A percentile compares a stretch with the other conserved stretches of the same genome.
Conservation (phyloP, 2,797 vertebrate species). For the Sternarchorhynchus goeldii region DNA sequence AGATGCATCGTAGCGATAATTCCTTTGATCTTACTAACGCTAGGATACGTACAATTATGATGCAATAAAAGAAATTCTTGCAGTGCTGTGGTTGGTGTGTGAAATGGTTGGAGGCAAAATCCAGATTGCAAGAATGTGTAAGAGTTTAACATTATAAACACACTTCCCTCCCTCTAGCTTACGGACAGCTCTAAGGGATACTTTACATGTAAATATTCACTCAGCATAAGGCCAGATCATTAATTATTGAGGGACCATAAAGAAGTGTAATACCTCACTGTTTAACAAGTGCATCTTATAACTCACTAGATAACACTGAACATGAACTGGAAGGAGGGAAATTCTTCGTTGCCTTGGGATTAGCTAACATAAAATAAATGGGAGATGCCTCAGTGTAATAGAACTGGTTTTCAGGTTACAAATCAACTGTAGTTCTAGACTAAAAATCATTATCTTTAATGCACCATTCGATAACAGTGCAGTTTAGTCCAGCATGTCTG, state of each 20-base stretch:
- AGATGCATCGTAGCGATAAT: slow-evolving; percentile 63
- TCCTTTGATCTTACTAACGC: slow-evolving; percentile 69
- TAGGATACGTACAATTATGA: slow-evolving; percentile 70
- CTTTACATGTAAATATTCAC: slow-evolving; percentile 82
- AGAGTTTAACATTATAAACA: slow-evolving; percentile 80
- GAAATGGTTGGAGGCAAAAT: slow-evolving; percentile 75
- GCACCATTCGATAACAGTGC: not conserved
- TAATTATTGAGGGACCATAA: slow-evolving; percentile 77
- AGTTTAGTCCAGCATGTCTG: not conserved
- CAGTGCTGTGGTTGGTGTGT: slow-evolving; percentile 65
- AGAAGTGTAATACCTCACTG: slow-evolving; percentile 71
- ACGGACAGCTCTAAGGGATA: slow-evolving; percentile 73
- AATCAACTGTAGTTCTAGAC: not conserved
- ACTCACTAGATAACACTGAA: slow-evolving; percentile 67
- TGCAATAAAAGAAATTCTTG: slow-evolving; percentile 72
- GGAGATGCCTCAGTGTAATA: slow-evolving; percentile 20
- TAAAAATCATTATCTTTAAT: not conserved
- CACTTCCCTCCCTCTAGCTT: slow-evolving; percentile 72
- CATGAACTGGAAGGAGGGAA: slow-evolving; percentile 57
- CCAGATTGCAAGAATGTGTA: slow-evolving; percentile 68
- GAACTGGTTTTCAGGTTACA: not conserved
- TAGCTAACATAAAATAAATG: slow-evolving; percentile 52
- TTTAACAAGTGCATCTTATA: slow-evolving; percentile 68
- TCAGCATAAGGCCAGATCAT: slow-evolving; percentile 71
- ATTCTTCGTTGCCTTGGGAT: slow-evolving; percentile 51